Evolutionary conservation across 2,888 invertebrate genomes (phyloP).

Genomic region (Dicyrtomina minuta): DNA sequence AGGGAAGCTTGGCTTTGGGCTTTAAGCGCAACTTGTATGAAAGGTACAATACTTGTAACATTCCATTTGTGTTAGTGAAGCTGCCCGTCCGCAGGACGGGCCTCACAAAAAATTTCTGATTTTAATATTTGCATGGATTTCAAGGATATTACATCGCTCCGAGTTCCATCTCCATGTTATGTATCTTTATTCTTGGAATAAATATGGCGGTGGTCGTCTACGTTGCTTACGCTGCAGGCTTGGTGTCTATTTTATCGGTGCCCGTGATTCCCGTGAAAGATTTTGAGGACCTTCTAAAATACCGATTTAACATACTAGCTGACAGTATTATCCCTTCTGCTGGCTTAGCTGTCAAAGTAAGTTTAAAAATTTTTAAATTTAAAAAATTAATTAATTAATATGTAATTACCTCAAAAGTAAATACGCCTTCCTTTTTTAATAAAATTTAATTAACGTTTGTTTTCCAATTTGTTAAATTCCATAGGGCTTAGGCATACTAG

Average conservation of each 20-base stretch:
- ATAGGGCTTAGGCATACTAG: neutral
- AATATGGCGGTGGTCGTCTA: constrained; percentile 42
- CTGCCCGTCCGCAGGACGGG: no score
- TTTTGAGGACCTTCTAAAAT: constrained; percentile 35
- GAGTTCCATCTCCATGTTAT: constrained; percentile 41
- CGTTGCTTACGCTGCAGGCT: constrained; percentile 44
- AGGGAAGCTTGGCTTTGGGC: constrained; percentile 42
- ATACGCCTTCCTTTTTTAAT: no score
- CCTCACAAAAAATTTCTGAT: neutral
- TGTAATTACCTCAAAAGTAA: no score
- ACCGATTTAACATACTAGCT: constrained; percentile 38
- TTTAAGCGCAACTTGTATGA: constrained; percentile 43
- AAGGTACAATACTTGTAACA: no score
- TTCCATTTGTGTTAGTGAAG: no score
- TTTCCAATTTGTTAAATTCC: neutral
- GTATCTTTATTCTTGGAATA: constrained; percentile 44
- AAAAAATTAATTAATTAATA: no score
- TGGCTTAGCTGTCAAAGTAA: constrained; percentile 32
- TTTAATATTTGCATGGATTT: neutral
- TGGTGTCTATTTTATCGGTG: constrained; percentile 45
- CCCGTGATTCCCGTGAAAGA: constrained; percentile 41
- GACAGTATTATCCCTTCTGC: constrained; percentile 41
- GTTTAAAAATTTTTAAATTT: neutral
- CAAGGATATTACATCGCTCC: constrained; percentile 46
- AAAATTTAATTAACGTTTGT: neutral